Conservation (phyloP, 2,113 vertebrate species). For the Grammomys surdaster region DNA sequence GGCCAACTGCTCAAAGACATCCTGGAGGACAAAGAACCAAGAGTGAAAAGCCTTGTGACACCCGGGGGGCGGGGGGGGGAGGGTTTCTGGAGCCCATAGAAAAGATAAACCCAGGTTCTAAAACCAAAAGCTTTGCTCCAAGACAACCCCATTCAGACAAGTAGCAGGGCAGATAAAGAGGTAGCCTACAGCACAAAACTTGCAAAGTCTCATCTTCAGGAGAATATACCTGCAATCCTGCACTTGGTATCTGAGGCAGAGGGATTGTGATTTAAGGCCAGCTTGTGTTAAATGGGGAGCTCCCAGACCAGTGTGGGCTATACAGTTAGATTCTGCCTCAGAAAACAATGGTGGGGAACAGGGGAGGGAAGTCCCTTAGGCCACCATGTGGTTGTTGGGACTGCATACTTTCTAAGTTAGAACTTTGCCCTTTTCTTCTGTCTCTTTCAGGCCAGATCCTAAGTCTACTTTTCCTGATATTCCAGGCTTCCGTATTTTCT, state of each 20-base stretch:
- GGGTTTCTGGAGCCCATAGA: background rate
- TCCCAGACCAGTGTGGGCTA: background rate
- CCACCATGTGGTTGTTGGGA: background rate
- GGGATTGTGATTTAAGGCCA: background rate
- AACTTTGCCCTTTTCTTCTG: background rate
- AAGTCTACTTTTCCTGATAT: background rate
- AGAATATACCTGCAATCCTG: background rate
- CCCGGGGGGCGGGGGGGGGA: too few species aligned
- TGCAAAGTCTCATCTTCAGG: conserved; percentile 18
- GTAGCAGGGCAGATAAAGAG: background rate
- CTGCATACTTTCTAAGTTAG: background rate
- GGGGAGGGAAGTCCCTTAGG: background rate
- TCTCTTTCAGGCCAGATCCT: background rate
- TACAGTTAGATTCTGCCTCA: background rate
- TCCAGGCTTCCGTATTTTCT: background rate
- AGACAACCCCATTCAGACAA: background rate
- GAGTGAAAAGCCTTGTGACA: background rate
- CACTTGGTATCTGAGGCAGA: background rate
- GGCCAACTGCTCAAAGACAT: conserved; percentile 94
- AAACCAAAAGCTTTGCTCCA: background rate
- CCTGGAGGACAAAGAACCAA: conserved; percentile 83
- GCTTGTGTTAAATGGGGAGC: background rate
- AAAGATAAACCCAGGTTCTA: background rate
- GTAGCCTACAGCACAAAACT: background rate
- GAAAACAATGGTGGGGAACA: background rate